These are phyloP conservation scores for Musca domestica DNA, from an alignment of 1,140 invertebrate species.

Conservation along the genomic window DNA sequence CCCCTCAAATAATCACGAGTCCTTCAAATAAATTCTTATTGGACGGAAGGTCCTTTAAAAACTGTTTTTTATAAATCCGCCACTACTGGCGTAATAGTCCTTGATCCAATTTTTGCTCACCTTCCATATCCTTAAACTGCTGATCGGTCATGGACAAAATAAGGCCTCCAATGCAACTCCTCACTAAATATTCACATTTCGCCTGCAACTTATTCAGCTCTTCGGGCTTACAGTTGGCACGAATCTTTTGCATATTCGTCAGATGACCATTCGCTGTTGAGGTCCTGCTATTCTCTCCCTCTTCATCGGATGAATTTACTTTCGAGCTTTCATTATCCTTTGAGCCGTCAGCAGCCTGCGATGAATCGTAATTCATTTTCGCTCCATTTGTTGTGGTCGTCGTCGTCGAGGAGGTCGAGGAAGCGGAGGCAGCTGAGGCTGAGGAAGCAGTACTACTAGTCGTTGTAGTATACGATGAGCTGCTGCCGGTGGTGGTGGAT, in stretches of 20 bases:
- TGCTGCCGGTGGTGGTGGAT: no score
- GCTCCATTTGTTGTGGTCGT: conserved; percentile 17
- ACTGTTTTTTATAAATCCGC: no score
- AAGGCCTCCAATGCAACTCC: conserved; percentile 73
- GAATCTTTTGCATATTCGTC: conserved; percentile 64
- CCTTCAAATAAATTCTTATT: background rate
- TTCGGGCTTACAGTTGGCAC: conserved; percentile 79
- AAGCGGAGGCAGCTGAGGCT: no score
- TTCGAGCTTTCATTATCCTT: background rate
- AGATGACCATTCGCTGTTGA: background rate
- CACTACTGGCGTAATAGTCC: no score
- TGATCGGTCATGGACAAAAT: conserved; percentile 75
- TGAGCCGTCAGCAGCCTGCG: background rate
- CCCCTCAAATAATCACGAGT: background rate
- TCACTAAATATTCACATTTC: conserved; percentile 64
- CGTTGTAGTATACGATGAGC: no score
- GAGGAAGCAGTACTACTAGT: no score
- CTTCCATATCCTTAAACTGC: conserved; percentile 83
- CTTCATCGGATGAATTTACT: background rate
- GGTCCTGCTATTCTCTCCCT: conserved; percentile 28
- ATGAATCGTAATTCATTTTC: conserved; percentile 24
- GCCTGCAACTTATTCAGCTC: conserved; percentile 72
- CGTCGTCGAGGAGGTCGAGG: background rate
- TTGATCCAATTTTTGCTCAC: conserved; percentile 60
- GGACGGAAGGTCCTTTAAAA: no score